phyloP scores from a whole-genome alignment of 2,113 vertebrate species.

The Mustela nigripes region DNA sequence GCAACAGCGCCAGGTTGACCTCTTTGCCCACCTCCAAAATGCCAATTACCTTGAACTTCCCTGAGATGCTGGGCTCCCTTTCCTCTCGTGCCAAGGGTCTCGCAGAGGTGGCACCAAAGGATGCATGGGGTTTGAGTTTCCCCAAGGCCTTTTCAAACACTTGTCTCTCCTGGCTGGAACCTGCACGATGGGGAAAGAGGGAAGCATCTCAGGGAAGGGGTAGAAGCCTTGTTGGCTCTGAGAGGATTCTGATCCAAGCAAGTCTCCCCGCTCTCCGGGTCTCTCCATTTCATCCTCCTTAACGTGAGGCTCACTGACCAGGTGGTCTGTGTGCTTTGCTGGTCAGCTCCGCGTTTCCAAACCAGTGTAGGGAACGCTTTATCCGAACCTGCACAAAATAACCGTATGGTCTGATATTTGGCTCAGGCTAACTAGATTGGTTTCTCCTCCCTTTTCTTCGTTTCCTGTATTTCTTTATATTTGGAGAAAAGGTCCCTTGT shows the following conservation, averaged over 20 bases:
- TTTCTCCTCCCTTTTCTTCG: background rate
- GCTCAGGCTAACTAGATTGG: background rate
- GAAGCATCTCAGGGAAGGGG: background rate
- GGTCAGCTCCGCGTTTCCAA: background rate
- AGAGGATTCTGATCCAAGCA: background rate
- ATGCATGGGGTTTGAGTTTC: constrained; percentile 81
- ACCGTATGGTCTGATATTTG: background rate
- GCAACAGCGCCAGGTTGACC: constrained; percentile 81
- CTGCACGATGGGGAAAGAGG: constrained; percentile 74
- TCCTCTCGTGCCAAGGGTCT: background rate
- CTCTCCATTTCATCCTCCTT: background rate
- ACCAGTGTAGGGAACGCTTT: background rate
- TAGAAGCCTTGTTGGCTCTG: background rate
- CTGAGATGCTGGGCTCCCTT: constrained; percentile 80
- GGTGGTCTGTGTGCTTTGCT: background rate
- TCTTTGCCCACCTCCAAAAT: constrained; percentile 86
- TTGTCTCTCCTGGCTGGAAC: constrained; percentile 84
- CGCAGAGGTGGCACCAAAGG: constrained; percentile 80
- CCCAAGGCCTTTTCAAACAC: constrained; percentile 84
- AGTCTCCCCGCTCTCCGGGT: accelerated
- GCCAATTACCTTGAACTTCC: constrained; percentile 85
- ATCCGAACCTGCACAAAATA: background rate
- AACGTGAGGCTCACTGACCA: background rate
- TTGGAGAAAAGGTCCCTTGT: background rate
- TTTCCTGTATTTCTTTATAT: background rate